These are phyloP conservation scores for Vireo altiloquus DNA, from an alignment of 2,113 vertebrate genomes.

Conservation along the genomic window DNA sequence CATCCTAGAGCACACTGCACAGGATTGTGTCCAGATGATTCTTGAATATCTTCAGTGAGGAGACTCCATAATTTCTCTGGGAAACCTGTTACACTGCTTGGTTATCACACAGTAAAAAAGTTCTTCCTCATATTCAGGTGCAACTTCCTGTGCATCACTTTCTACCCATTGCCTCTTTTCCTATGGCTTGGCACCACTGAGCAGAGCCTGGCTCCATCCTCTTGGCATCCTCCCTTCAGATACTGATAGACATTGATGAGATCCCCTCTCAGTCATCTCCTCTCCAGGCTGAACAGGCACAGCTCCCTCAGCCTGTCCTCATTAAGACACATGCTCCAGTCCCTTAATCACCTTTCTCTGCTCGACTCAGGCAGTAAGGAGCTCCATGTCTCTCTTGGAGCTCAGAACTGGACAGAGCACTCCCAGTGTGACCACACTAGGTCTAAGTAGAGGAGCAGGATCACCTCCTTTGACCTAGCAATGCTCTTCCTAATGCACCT, in stretches of 20 bases:
- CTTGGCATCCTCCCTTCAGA: not conserved
- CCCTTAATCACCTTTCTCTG: too few relatives aligned
- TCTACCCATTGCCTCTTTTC: not conserved
- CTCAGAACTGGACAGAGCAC: not conserved
- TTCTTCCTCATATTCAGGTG: not conserved
- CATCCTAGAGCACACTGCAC: not conserved
- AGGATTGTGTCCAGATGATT: not conserved
- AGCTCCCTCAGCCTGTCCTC: not conserved
- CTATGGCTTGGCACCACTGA: too few relatives aligned
- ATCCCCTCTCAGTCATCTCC: not conserved
- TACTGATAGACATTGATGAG: too few relatives aligned
- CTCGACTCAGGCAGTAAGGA: not conserved
- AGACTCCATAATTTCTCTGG: not conserved
- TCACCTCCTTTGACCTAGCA: not conserved
- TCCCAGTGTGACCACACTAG: fast-evolving
- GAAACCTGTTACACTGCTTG: fast-evolving
- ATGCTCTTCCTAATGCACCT: not conserved
- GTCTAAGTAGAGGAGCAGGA: not conserved
- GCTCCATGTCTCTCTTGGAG: not conserved
- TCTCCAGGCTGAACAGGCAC: not conserved
- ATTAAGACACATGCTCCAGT: too few relatives aligned
- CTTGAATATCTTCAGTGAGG: not conserved
- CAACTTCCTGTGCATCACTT: not conserved
- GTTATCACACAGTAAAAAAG: fast-evolving
- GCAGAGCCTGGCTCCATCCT: not conserved